These are phyloP conservation scores for Buteo buteo DNA, from an alignment of 2,113 vertebrate genomes.

Conservation along the genomic window DNA sequence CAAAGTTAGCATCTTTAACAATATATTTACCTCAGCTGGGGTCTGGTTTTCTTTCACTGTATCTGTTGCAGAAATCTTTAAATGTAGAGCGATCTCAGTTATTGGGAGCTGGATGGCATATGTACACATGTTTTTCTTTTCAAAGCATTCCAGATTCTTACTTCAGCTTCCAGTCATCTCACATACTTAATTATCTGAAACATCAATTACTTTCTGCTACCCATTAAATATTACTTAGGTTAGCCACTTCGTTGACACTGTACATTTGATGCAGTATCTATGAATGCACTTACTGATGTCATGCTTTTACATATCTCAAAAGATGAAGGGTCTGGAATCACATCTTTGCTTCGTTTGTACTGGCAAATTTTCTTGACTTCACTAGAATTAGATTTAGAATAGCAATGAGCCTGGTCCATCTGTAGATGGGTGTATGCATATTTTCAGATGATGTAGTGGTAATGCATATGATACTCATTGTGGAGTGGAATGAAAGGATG, in stretches of 20 bases:
- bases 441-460: background rate
- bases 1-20: background rate
- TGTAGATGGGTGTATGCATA: background rate
- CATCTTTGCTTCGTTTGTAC: background rate
- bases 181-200: background rate
- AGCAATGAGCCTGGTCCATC: background rate
- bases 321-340: background rate
- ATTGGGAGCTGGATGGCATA: background rate
- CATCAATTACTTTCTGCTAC: background rate
- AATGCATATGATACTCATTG: background rate
- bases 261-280: background rate
- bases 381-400: background rate
- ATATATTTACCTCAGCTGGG: background rate
- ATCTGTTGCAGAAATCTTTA: background rate
- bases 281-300: background rate
- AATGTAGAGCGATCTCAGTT: background rate
- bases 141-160: background rate
- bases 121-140: background rate
- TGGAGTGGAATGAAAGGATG: background rate
- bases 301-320: background rate
- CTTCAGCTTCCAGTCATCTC: background rate
- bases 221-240: background rate
- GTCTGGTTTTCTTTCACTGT: background rate
- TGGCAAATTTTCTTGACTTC: background rate
- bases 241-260: background rate